phyloP scores from a whole-genome alignment of 2,113 vertebrate genomes.

The Crotophaga sulcirostris region DNA sequence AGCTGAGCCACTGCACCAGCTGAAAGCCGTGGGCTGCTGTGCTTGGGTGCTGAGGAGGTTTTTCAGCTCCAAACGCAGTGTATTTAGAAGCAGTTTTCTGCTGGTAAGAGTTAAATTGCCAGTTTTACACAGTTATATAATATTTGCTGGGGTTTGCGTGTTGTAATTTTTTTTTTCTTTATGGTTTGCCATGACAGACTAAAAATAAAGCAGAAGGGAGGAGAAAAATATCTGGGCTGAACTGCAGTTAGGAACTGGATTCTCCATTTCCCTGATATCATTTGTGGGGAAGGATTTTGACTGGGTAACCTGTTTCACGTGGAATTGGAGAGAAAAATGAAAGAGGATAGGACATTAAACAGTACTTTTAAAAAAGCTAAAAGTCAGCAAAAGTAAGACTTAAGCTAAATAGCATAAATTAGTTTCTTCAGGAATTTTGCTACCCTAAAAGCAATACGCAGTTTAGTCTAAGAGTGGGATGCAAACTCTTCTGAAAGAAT shows the following conservation, averaged over 20 bases:
- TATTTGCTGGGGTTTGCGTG: not conserved
- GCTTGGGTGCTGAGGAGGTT: not conserved
- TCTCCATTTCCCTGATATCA: not conserved
- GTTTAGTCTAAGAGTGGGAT: not conserved
- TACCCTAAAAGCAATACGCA: not conserved
- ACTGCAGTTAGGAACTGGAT: not conserved
- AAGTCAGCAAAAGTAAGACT: not conserved
- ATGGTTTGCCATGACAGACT: not conserved
- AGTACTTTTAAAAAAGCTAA: not conserved
- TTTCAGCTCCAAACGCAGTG: not conserved
- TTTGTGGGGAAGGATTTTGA: not conserved
- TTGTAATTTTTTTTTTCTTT: not conserved
- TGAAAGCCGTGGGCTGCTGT: not conserved
- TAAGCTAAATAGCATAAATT: not conserved
- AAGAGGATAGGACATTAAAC: not conserved
- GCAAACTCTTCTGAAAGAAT: not conserved
- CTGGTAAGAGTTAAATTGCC: not conserved
- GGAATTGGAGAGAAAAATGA: not conserved
- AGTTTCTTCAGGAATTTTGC: not conserved
- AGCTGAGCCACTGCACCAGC: not conserved
- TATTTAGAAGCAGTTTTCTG: not conserved
- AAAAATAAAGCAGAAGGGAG: conserved; percentile 26
- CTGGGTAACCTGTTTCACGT: not conserved
- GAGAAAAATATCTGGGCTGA: not conserved
- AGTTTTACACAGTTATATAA: not conserved